Evolutionary conservation across 2,888 invertebrate species (phyloP), one percentile per base, ranked within the genome.

Genomic region (Melangyna quadrimaculata): DNA sequence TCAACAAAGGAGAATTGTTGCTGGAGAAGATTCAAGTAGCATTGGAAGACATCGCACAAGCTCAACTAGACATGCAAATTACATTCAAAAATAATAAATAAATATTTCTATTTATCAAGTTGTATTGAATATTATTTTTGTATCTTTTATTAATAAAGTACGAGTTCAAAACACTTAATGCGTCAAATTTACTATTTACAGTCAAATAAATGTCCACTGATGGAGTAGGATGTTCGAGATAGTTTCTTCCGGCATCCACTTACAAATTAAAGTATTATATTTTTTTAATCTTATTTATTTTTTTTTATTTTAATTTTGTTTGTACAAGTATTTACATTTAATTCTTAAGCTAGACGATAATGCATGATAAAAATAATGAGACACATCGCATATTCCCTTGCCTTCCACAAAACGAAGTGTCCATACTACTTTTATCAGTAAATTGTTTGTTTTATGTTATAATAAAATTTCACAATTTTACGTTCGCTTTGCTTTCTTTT

Each of bases 11-110:
- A 0, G 98, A 99, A 92, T 94, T 95, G 22, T 92, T 98, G 1
- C 92, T 99, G 40, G 96, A 96, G 89, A 96, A 97, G 91, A 97
- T 99, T 65, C 98, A 98, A 92, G 95, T 95, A 12, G 98, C 98
- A 0, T 93, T 99, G 1, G 96, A 97, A 90, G 98, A 98, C 90
- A 98, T 99, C 75, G 98, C 98, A 0, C 97, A 98, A 91, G 95
- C 96, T 61, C 98, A 98, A 89, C 93, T 98, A 0, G 97, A 97
- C 89, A 97, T 97, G 97, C 96, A 96, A 70, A 87, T 88, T 45
- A 65, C 77, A 6, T 80, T 73, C 35, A 86, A 80, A 40, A 19
- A 59, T 4, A 67, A 63, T 17, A 84, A 84, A 40, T 78, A 75
- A 35, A 55, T 32, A 2, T 12, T 29, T 29, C 8, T 29, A n/a